These are phyloP conservation scores for Gymnothorax javanicus DNA, from an alignment of 2,797 vertebrate genomes.

Conservation along the genomic window DNA sequence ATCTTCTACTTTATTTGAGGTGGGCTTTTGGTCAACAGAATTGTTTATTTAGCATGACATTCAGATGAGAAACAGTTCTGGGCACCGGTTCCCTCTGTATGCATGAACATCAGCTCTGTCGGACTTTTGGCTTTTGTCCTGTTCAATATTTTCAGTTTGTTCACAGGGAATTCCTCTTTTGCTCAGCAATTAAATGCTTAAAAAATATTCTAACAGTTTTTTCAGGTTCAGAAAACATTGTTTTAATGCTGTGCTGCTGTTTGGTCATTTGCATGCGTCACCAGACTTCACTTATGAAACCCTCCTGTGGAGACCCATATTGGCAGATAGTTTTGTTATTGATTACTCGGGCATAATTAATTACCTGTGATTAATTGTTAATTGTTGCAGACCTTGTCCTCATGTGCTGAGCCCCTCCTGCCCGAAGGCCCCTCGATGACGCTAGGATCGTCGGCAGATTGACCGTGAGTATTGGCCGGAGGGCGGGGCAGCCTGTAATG, in stretches of 20 bases:
- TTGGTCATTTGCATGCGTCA: slow-evolving; percentile 65
- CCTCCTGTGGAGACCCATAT: too few relatives aligned
- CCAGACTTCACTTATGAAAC: too few relatives aligned
- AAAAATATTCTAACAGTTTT: slow-evolving; percentile 58
- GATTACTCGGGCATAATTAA: not conserved
- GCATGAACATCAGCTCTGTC: not conserved
- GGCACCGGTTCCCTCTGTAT: not conserved
- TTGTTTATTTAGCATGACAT: not conserved
- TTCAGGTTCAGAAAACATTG: too few relatives aligned
- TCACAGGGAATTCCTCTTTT: slow-evolving; percentile 28
- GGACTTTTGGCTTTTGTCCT: not conserved
- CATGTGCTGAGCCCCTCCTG: not conserved
- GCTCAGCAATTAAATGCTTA: slow-evolving; percentile 28
- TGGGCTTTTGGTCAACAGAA: not conserved
- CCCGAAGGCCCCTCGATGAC: slow-evolving; percentile 14
- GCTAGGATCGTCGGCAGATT: not conserved
- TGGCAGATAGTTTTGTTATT: not conserved
- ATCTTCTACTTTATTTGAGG: not conserved
- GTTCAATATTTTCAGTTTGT: not conserved
- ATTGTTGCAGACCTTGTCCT: not conserved
- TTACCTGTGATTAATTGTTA: not conserved
- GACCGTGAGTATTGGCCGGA: not conserved
- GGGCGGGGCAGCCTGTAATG: too few relatives aligned
- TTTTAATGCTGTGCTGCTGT: too few relatives aligned
- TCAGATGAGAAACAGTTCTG: not conserved